Percentiles rank a stretch among this genome's conserved stretches.
Evolutionary conservation across 2,888 invertebrate genomes (phyloP).

Genomic region (Melanostoma scalare): DNA sequence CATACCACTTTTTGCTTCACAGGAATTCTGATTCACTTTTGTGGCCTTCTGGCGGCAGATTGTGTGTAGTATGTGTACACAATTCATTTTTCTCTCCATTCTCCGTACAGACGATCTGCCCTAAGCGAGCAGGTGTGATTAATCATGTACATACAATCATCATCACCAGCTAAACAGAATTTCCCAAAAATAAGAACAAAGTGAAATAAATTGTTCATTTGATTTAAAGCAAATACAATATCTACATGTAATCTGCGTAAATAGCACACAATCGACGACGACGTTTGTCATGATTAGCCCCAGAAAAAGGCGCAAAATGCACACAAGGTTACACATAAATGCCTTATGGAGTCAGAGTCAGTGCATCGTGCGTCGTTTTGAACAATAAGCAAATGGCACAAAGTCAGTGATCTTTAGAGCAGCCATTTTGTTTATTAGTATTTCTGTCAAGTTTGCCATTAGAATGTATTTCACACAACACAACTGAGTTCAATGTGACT

Average conservation of each 20-base stretch:
- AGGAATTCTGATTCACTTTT: no score
- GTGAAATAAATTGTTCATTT: no score
- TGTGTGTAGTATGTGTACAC: no score
- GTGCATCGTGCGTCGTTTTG: conserved; percentile 44
- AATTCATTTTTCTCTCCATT: no score
- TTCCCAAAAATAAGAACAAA: conserved; percentile 22
- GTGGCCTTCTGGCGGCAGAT: no score
- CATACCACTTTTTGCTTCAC: no score
- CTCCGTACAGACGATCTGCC: conserved; percentile 1
- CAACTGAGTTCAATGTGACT: conserved; percentile 37
- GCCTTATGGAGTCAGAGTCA: no score
- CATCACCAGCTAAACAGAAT: conserved; percentile 19
- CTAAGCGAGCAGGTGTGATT: conserved; percentile 44
- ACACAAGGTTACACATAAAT: conserved; percentile 21
- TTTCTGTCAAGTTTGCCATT: conserved; percentile 30
- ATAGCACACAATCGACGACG: conserved; percentile 13
- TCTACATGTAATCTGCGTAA: not conserved
- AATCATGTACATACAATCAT: conserved; percentile 38
- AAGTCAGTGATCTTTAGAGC: conserved; percentile 29
- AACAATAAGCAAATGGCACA: conserved; percentile 37
- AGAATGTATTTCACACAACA: conserved; percentile 26
- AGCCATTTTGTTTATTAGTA: conserved; percentile 18
- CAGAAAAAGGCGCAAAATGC: conserved; percentile 1
- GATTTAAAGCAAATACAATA: no score
- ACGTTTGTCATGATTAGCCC: conserved; percentile 42